phyloP scores from a whole-genome alignment of 2,888 invertebrate genomes.

The Caenorhabditis sinica region DNA sequence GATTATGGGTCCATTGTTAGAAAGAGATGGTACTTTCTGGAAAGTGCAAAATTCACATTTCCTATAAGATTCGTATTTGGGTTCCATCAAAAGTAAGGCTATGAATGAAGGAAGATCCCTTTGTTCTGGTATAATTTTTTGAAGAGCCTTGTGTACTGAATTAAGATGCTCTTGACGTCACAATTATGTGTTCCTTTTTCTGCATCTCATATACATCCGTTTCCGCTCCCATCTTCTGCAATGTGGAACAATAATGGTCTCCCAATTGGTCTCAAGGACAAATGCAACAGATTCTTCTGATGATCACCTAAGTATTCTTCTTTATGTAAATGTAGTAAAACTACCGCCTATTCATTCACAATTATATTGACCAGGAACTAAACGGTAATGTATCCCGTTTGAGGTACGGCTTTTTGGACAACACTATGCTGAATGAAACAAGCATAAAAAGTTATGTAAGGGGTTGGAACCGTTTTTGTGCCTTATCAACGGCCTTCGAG shows the following conservation, averaged over 20 bases:
- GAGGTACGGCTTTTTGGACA: too few relatives aligned
- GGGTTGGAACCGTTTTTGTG: too few relatives aligned
- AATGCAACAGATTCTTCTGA: neutral
- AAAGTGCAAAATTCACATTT: conserved; percentile 8
- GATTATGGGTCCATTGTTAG: neutral
- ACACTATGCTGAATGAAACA: too few relatives aligned
- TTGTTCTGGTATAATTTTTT: conserved; percentile 2
- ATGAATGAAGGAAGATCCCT: neutral
- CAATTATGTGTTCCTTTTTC: conserved; percentile 12
- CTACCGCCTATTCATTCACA: conserved; percentile 23
- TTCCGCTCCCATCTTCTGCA: conserved; percentile 18
- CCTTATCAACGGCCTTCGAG: too few relatives aligned
- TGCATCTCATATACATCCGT: conserved; percentile 1
- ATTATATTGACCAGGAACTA: conserved; percentile 56
- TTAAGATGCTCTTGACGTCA: conserved; percentile 30
- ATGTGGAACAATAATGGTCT: conserved; percentile 23
- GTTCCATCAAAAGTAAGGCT: neutral
- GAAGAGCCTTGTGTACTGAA: conserved; percentile 4
- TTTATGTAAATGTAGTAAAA: conserved; percentile 50
- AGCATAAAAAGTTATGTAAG: too few relatives aligned
- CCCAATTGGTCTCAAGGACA: conserved; percentile 44
- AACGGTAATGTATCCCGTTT: too few relatives aligned
- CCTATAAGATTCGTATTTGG: neutral
- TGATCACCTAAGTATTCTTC: conserved; percentile 11
- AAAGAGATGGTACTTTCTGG: neutral